phyloP scores from a whole-genome alignment of 1,140 invertebrate species.

The Wiebesia pumilae region DNA sequence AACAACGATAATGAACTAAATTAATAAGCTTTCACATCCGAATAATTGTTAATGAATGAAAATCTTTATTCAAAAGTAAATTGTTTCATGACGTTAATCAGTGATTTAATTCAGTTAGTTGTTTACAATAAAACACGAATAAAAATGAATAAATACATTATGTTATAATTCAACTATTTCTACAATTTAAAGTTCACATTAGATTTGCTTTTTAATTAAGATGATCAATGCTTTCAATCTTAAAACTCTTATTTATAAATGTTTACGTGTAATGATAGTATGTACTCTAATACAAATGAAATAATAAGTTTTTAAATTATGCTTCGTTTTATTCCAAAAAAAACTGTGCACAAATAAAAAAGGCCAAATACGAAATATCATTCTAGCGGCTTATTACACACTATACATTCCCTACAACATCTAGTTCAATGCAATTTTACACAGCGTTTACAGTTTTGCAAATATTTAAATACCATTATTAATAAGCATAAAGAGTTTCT shows the following conservation, averaged over 20 bases:
- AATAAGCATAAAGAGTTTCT: background rate
- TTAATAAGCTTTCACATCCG: background rate
- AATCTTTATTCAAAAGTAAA: background rate
- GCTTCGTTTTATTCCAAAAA: constrained; percentile 1
- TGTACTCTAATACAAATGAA: background rate
- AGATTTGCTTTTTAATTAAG: too few relatives aligned
- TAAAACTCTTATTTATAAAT: too few relatives aligned
- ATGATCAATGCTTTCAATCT: too few relatives aligned
- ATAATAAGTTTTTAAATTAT: background rate
- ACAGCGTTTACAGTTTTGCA: background rate
- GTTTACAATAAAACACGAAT: background rate
- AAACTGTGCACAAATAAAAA: constrained; percentile 6
- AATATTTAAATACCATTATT: constrained; percentile 13
- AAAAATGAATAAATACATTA: background rate
- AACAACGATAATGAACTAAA: background rate
- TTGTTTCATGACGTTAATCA: background rate
- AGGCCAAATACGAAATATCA: constrained; percentile 15
- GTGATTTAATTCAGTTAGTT: background rate
- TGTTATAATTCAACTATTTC: too few relatives aligned
- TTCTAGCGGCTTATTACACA: constrained; percentile 31
- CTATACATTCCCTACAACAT: constrained; percentile 29
- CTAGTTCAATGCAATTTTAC: constrained; percentile 10
- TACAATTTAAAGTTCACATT: too few relatives aligned
- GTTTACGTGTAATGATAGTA: too few relatives aligned
- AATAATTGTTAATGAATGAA: too few relatives aligned